Evolutionary conservation across 2,797 vertebrate species (phyloP).

Genomic region (Gouania willdenowi): DNA sequence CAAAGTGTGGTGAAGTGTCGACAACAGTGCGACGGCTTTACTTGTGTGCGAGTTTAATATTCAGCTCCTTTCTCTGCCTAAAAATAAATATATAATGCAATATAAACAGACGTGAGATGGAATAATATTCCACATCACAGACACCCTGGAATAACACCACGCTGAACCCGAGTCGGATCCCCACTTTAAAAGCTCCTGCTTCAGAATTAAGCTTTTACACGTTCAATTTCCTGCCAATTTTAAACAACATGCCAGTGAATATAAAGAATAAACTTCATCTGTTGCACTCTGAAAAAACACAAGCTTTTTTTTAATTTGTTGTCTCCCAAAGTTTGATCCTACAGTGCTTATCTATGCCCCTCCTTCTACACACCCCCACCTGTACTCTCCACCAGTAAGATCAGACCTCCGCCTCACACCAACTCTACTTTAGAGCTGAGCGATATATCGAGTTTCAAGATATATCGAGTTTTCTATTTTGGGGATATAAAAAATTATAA

Average conservation of each 20-base stretch:
- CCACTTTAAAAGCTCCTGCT: conserved; percentile 64
- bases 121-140: conserved; percentile 76
- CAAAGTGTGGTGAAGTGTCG: conserved; percentile 46
- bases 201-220: conserved; percentile 73
- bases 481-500: too few relatives aligned
- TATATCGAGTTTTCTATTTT: too few relatives aligned
- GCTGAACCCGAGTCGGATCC: conserved; percentile 68
- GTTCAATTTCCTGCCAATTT: conserved; percentile 80
- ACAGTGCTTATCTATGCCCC: conserved; percentile 3
- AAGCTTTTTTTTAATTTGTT: conserved; percentile 55
- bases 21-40: conserved; percentile 44
- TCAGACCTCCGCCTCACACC: conserved; percentile 32
- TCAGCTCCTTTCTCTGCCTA: conserved; percentile 56
- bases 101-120: conserved; percentile 79
- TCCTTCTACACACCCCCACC: conserved; percentile 24
- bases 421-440: too few relatives aligned
- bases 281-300: conserved; percentile 42
- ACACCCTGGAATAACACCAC: conserved; percentile 66
- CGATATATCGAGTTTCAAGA: too few relatives aligned
- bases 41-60: conserved; percentile 72
- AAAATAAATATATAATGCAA: conserved; percentile 76
- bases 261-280: conserved; percentile 45
- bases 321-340: conserved; percentile 31
- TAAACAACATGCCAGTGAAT: conserved; percentile 68
- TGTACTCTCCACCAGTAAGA: conserved; percentile 46